phyloP scores from a whole-genome alignment of 1,140 invertebrate genomes.

The Rhyzopertha dominica region DNA sequence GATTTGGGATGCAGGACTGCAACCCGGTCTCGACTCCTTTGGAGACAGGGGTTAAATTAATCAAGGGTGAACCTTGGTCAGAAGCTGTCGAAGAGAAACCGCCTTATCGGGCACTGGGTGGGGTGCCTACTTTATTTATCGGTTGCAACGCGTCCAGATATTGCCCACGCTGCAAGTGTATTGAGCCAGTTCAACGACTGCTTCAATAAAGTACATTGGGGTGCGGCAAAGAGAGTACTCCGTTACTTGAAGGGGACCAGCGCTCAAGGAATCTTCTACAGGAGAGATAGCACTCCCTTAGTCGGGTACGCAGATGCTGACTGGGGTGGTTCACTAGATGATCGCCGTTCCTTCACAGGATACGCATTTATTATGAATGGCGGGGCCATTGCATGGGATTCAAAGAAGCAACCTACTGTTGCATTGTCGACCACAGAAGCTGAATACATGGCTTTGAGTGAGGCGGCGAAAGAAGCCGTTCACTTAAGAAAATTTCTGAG shows the following conservation, averaged over 20 bases:
- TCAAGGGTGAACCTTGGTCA: conserved; percentile 19
- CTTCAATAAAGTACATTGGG: conserved; percentile 42
- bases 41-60: conserved; percentile 13
- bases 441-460: conserved; percentile 38
- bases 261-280: too few relatives aligned
- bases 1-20: conserved; percentile 25
- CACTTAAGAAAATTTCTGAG: conserved; percentile 27
- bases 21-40: conserved; percentile 20
- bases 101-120: conserved; percentile 40
- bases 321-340: too few relatives aligned
- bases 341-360: too few relatives aligned
- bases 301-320: too few relatives aligned
- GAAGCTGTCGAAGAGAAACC: conserved; percentile 15
- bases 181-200: conserved; percentile 38
- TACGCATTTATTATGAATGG: too few relatives aligned
- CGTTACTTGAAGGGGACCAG: conserved; percentile 37
- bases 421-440: conserved; percentile 40
- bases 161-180: conserved; percentile 37
- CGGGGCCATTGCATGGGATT: conserved; percentile 31
- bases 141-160: conserved; percentile 43
- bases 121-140: conserved; percentile 11
- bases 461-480: conserved; percentile 30
- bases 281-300: too few relatives aligned
- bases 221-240: conserved; percentile 47
- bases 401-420: conserved; percentile 34